phyloP scores from a whole-genome alignment of 2,888 invertebrate genomes.

The Emesis castigata region DNA sequence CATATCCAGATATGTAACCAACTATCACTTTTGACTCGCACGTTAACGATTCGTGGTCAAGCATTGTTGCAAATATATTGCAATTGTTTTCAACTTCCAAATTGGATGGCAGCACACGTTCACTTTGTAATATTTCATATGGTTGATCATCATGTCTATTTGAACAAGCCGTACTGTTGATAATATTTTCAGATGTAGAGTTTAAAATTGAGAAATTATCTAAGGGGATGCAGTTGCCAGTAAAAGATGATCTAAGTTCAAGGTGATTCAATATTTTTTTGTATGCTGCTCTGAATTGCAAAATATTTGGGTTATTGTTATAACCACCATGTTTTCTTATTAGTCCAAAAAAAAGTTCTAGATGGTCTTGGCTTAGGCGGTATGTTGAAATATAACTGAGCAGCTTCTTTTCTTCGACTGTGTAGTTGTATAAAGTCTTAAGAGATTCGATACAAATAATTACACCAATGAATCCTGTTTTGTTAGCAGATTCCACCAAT shows the following conservation, averaged over 20 bases:
- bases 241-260: slow-evolving; percentile 1
- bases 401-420: no score
- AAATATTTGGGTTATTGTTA: neutral
- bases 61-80: neutral
- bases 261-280: neutral
- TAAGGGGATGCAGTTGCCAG: neutral
- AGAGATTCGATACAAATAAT: no score
- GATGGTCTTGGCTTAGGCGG: neutral
- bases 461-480: no score
- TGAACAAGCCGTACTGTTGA: neutral
- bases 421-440: no score
- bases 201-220: slow-evolving; percentile 1
- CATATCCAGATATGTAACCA: no score
- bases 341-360: neutral
- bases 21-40: no score
- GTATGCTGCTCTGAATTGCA: no score
- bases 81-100: neutral
- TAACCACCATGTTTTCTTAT: neutral
- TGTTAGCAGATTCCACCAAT: no score
- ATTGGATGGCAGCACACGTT: neutral
- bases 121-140: neutral
- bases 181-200: neutral
- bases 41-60: neutral
- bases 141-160: neutral
- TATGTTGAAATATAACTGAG: neutral